Conservation (phyloP, 2,797 vertebrate genomes). For the Arctocebus calabarensis region DNA sequence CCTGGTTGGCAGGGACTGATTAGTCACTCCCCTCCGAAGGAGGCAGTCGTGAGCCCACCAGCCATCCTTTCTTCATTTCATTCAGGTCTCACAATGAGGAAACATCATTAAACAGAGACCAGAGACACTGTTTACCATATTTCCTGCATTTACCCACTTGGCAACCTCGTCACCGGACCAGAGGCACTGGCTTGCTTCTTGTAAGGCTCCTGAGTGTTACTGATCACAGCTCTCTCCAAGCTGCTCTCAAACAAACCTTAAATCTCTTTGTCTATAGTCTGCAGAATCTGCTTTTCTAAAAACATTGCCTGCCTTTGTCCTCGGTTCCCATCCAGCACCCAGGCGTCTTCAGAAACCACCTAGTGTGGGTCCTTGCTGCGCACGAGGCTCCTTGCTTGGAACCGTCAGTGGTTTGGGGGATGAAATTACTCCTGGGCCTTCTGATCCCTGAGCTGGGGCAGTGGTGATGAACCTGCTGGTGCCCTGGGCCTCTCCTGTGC, state of each 20-base stretch:
- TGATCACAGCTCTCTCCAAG: too few species aligned
- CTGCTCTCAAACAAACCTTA: too few species aligned
- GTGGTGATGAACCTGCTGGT: neutral
- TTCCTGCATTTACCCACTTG: neutral
- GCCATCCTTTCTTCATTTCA: neutral
- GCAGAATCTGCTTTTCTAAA: neutral
- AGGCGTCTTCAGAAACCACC: neutral
- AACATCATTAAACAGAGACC: too few species aligned
- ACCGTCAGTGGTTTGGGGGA: neutral
- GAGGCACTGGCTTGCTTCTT: rapidly evolving
- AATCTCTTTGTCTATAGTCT: rapidly evolving
- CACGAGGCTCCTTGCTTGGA: rapidly evolving
- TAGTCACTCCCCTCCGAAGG: rapidly evolving
- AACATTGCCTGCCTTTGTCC: too few species aligned
- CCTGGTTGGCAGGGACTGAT: neutral
- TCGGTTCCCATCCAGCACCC: neutral
- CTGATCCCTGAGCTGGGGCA: neutral
- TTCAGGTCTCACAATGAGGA: neutral
- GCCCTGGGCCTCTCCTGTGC: too few species aligned
- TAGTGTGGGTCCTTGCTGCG: rapidly evolving
- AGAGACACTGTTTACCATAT: rapidly evolving
- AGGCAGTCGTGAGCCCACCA: rapidly evolving
- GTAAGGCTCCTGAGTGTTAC: too few species aligned
- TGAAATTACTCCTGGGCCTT: neutral
- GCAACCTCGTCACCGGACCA: neutral